These are phyloP conservation scores for Himantopus leucocephalus DNA, from an alignment of 2,113 vertebrate species.

Conservation along the genomic window DNA sequence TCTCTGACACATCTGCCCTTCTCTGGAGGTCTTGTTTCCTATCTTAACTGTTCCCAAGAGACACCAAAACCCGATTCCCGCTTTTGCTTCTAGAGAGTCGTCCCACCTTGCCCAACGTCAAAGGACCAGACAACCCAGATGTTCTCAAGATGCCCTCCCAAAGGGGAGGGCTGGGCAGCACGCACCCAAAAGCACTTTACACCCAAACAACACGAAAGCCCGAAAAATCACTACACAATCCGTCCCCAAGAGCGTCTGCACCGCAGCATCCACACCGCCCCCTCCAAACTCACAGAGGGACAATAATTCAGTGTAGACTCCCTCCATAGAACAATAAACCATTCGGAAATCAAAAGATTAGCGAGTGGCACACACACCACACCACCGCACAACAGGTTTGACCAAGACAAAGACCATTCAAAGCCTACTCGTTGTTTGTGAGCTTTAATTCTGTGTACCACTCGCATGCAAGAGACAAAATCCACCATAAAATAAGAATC, in stretches of 20 bases:
- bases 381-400: background rate
- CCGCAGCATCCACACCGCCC: background rate
- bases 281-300: background rate
- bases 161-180: background rate
- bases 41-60: background rate
- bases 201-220: background rate
- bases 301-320: background rate
- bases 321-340: background rate
- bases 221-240: rapidly evolving
- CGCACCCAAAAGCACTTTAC: background rate
- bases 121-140: background rate
- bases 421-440: background rate
- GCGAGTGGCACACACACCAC: rapidly evolving
- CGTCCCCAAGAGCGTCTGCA: background rate
- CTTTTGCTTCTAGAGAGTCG: background rate
- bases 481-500: background rate
- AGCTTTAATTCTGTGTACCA: background rate
- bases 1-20: background rate
- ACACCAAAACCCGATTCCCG: background rate
- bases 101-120: background rate
- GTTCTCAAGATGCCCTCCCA: background rate
- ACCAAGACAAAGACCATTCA: background rate
- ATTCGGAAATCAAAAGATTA: background rate
- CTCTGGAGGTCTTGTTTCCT: background rate
- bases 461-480: background rate